Evolutionary conservation across 2,113 vertebrate species (phyloP), one percentile per base, ranked within the genome.

Genomic region (Piprites chloris): DNA sequence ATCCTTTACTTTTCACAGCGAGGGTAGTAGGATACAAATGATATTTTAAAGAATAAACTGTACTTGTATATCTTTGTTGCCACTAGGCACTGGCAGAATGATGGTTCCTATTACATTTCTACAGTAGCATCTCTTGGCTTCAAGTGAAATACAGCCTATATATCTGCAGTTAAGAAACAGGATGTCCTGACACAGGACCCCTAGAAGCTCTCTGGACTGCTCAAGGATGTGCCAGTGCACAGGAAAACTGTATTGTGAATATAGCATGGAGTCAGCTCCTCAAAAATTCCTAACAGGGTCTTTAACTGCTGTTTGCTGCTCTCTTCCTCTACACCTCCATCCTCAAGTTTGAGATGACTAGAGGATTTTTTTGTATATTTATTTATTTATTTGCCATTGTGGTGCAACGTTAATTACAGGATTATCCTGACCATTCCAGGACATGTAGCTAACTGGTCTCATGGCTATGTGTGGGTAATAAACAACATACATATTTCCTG

Each of bases 401-500:
- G 24, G 33, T 47, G 9, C 19, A 66, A 13, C 83, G 47, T 71
- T 93, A 93, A 91, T 94, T 91, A 85, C 62, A 93, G 46, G 72
- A 74, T 86, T 90, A 92, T 74, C 35, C 68, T 94, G 87, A 72
- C 32, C 65, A 71, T 49, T 86, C 47, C 58, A 77, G 82, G 59
- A 87, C 89, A n/a, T 66, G 58, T 21, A 91, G 27, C 37, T 87
- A 91, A 53, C 59, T 91, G 75, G 39, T 82, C 52, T 93, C 61
- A 72, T 39, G 84, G 59, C 59, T 84, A 12, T 68, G 35, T 71
- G 39, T 1, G 35, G 56, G 42, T 65, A 94, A 94, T 93, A 93
- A 94, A 95, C 83, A 92, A 61, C 21, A 52, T 24, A 68, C 90
- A 93, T 85, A 81, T 94, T 96, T 96, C 93, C 96, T 96, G 79